phyloP scores from a whole-genome alignment of 1,140 invertebrate genomes.

The Streblospio benedicti region DNA sequence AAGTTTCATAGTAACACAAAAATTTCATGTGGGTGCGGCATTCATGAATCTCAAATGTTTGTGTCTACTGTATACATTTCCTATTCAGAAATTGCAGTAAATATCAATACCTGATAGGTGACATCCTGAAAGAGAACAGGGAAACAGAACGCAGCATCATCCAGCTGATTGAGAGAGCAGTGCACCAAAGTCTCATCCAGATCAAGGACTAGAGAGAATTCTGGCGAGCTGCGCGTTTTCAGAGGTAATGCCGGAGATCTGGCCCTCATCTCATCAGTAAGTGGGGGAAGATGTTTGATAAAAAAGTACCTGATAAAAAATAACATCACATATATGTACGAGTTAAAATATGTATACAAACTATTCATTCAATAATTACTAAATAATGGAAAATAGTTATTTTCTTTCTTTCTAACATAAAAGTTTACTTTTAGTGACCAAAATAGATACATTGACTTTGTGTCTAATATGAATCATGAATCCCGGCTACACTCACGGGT shows the following conservation, averaged over 20 bases:
- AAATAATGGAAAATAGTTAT: too few species aligned
- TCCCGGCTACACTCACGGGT: conserved; percentile 62
- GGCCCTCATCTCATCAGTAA: conserved; percentile 75
- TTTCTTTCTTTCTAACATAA: too few species aligned
- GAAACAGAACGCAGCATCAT: conserved; percentile 86
- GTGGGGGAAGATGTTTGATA: conserved; percentile 82
- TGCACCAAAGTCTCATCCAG: conserved; percentile 93
- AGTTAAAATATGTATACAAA: too few species aligned
- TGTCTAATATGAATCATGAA: too few species aligned
- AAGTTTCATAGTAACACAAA: too few species aligned
- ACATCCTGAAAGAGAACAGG: conserved; percentile 88
- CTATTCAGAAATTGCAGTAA: too few species aligned
- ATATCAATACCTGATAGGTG: conserved; percentile 66
- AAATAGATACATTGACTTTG: too few species aligned
- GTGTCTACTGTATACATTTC: too few species aligned
- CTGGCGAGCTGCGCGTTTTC: conserved; percentile 83
- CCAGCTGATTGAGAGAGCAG: conserved; percentile 83
- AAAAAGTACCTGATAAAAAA: conserved; percentile 61
- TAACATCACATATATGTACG: not conserved
- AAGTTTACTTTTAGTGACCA: too few species aligned
- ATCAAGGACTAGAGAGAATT: conserved; percentile 84
- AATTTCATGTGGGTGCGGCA: too few species aligned
- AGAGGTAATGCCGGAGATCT: conserved; percentile 82
- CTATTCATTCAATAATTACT: too few species aligned
- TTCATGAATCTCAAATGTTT: too few species aligned